Evolutionary conservation across 2,797 vertebrate genomes (phyloP), one percentile per base, ranked within the genome.

Genomic region (Borostomias antarcticus): DNA sequence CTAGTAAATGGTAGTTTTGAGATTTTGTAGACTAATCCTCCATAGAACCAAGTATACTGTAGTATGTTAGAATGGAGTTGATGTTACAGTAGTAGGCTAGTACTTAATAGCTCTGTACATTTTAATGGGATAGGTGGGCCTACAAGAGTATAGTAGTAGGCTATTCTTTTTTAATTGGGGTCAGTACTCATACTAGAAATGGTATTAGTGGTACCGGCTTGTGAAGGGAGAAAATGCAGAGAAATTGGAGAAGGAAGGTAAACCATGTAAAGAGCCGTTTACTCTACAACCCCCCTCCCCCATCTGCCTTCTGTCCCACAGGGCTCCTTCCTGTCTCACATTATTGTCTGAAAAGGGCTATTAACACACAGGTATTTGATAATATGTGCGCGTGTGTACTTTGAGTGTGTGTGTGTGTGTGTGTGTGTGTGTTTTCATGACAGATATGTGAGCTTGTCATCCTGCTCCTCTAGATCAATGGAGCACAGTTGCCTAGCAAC

Each of bases 401-500:
- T 60, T 70, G 72, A 33, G 54, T 56, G 61, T 66, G 64, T 62
- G 69, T 56, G 63, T 56, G 64, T 64, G 74, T 81, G 78, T 75
- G 73, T 81, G 79, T 33, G 35, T 58, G 54, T 23, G 52, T 70
- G n/a, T 64, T 58, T 85, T 80, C 82, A 82, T 89, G 87, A 88
- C 89, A 89, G 88, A 90, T 92, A 89, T 91, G 85, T 83, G 86
- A 86, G 86, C 86, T 89, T 90, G 90, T 92, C 91, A 89, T 91
- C 80, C 58, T 82, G 79, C 89, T 86, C 86, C 85, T 88, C 85
- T 84, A 87, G 89, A 92, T 92, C 89, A 89, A 90, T 90, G 89
- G 89, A 90, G 86, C 89, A 84, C 90, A 88, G 92, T 93, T 93
- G 91, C 92, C 88, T 91, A 92, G 92, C 90, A 90, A 93, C 90